Base-by-base conservation (phyloP, 2,797 vertebrate species). In the Cebuella pygmaea region DNA sequence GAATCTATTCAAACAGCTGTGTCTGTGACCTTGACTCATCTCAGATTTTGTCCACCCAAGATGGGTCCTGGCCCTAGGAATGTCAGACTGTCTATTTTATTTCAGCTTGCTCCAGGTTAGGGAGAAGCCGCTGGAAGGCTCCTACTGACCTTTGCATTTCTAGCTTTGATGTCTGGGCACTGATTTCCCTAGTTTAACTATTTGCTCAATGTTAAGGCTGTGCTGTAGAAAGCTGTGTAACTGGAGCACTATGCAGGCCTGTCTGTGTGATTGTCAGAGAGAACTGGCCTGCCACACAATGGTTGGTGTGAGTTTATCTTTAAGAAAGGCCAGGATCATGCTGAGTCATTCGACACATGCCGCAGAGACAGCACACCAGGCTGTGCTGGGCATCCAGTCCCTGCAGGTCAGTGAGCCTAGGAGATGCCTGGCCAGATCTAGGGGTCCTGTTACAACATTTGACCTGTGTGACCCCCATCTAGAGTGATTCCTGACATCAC, bases 191-290 rank as follows among this genome's bases (percentile, higher is more conserved):
- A n/a, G 61, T n/a, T 67, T 67, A 67, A 33, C 61, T 67, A n/a
- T 17, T 8, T 1, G 33, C 33, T 67, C 61, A 33, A 0, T 19
- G 61, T 67, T 7, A 67, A 1, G 15, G 30, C 61, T 0, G 7
- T 67, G 61, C 61, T 67, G 61, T n/a, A 3, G 61, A n/a, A 33
- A 67, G 15, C 30, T 67, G 14, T 67, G 30, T 67, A 17, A 67
- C 30, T n/a, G 30, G 14, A n/a, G 61, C 7, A 17, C 61, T 67
- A 33, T 4, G 7, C 61, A 67, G 61, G 30, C 30, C 61, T n/a
- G 1, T 64, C 15, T 64, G 61, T 64, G 61, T 67, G 13, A 15
- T 14, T 2, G 61, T 67, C 61, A 22, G 52, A 55, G 20, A 55
- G 15, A 64, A 67, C 0, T n/a, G 61, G 61, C 33, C 61, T 67